Conservation (phyloP, 2,797 vertebrate species). For the Apodemus agrarius region DNA sequence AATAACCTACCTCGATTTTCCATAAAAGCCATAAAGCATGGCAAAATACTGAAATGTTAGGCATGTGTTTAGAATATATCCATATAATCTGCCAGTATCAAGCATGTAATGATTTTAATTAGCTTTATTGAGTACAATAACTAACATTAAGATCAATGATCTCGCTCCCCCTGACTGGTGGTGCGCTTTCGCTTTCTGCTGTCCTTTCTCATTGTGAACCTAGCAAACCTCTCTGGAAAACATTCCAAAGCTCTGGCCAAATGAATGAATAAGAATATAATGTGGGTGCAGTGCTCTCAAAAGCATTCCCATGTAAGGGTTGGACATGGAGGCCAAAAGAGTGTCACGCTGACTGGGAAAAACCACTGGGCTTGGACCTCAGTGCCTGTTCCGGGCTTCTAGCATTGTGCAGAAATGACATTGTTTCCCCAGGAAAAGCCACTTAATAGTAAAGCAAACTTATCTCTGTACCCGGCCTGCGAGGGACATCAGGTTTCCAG, state of each 20-base stretch:
- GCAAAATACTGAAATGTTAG: constrained; percentile 8
- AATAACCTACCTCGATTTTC: neutral
- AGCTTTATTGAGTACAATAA: constrained; percentile 36
- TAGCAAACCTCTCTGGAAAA: neutral
- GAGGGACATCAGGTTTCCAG: constrained; percentile 71
- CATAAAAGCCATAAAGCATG: constrained; percentile 30
- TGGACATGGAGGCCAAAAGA: constrained; percentile 3
- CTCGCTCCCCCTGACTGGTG: neutral
- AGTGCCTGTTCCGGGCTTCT: neutral
- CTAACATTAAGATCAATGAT: constrained; percentile 1
- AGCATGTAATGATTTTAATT: constrained; percentile 42
- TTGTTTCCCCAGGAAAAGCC: constrained; percentile 58
- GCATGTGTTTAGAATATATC: constrained; percentile 15
- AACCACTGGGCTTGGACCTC: neutral
- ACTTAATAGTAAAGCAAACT: constrained; percentile 53
- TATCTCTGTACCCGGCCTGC: constrained; percentile 80
- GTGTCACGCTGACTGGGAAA: neutral
- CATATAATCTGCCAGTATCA: neutral
- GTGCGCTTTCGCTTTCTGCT: constrained; percentile 63
- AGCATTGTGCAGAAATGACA: neutral
- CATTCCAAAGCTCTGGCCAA: neutral
- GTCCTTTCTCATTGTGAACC: neutral
- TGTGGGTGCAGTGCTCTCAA: neutral
- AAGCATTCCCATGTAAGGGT: neutral
- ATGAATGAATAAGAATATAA: neutral